Base-by-base conservation (phyloP, 2,113 vertebrate species). In the Sylvietta virens region DNA sequence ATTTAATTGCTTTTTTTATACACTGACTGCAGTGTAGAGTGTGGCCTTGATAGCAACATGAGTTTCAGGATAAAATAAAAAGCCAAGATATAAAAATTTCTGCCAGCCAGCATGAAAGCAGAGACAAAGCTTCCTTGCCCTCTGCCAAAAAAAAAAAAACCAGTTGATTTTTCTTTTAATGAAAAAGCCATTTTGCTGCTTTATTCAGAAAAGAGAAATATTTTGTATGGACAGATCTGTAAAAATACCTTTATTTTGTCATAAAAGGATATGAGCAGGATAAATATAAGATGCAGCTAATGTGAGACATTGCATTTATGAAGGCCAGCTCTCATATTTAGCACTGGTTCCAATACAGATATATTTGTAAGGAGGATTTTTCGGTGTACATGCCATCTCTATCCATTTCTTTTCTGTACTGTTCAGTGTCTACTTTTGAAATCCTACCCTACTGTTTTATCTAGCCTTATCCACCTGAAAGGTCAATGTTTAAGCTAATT, bases 1-100 rank as follows among this genome's bases (percentile, higher is more conserved):
- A 88, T 88, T 94, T 96, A 93, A 93, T 96, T 96, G 39, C 42
- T 86, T 88, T 94, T 94, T 89, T 82, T 51, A 92, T 74, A 83
- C 44, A 84, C 51, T 71, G 76, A 86, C 47, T 90, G 67, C 39
- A 73, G 45, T 44, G 30, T 28, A 69, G 39, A 92, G 31, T 60
- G 23, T 95, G 73, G 66, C 94, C 91, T 95, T 89, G 94, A 83
- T 72, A 87, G 53, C 57, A 84, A 76, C 81, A 84, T 45, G 65
- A 78, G 53, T 77, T 90, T 88, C 51, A 53, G 79, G 31, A 94
- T 67, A 90, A 94, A 96, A 94, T 64, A 88, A 89, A 86, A 94
- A 91, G 33, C 23, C 60, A 81, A 74, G 19, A 22, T 78, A 67
- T 73, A 92, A 94, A 94, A 89, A 81, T 23, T 86, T 60, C 53